Conservation (phyloP, 2,797 vertebrate species). For the Coracias cyanogaster region DNA sequence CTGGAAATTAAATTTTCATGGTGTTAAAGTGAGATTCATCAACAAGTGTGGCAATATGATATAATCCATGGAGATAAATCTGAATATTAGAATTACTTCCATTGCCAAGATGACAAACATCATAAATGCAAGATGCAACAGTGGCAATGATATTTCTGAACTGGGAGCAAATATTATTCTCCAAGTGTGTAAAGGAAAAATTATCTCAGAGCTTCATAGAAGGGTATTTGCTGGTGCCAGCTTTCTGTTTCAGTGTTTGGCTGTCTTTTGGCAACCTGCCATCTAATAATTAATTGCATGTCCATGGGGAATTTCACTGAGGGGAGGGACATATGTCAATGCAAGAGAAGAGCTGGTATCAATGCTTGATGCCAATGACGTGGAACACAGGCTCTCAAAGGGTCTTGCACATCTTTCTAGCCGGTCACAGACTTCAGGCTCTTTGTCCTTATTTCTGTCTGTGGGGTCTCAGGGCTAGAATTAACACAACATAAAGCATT, state of each 20-base stretch:
- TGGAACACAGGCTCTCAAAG: conserved; percentile 9
- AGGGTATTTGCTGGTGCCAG: not conserved
- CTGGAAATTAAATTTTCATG: not conserved
- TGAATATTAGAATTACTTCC: not conserved
- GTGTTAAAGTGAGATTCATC: not conserved
- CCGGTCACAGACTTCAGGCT: not conserved
- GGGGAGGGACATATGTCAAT: conserved; percentile 32
- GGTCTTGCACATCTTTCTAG: not conserved
- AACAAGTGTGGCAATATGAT: not conserved
- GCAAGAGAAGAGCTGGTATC: not conserved
- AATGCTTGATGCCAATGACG: not conserved
- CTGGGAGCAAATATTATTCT: not conserved
- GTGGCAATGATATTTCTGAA: not conserved
- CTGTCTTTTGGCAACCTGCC: conserved; percentile 13
- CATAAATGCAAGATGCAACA: not conserved
- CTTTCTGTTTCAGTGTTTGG: not conserved
- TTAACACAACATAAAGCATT: not conserved
- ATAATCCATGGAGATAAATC: not conserved
- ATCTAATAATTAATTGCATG: conserved; percentile 27
- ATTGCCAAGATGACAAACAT: not conserved
- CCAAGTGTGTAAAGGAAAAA: not conserved
- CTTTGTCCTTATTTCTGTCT: not conserved
- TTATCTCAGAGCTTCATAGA: not conserved
- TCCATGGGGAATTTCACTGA: not conserved
- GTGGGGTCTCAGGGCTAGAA: not conserved